Evolutionary conservation across 2,888 invertebrate species (phyloP).

Genomic region (Ramazzottius varieornatus): DNA sequence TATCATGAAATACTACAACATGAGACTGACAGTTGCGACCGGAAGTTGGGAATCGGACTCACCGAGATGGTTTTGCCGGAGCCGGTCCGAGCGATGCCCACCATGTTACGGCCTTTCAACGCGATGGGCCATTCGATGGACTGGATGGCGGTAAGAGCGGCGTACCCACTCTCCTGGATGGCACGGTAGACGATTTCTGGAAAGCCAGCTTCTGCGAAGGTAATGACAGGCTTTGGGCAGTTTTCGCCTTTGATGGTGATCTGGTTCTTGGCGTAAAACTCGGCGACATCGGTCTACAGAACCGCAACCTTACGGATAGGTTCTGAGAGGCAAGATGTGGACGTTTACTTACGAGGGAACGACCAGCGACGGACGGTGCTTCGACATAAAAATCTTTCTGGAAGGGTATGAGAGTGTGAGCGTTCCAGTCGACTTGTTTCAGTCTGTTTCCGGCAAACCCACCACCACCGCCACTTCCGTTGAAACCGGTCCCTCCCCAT

Average conservation of each 20-base stretch:
- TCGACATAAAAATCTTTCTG: conserved; percentile 73
- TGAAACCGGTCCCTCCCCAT: not conserved
- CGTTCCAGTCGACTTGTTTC: conserved; percentile 61
- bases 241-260: conserved; percentile 60
- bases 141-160: conserved; percentile 73
- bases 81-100: conserved; percentile 81
- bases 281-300: not conserved
- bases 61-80: conserved; percentile 63
- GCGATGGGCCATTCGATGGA: conserved; percentile 88
- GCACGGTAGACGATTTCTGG: conserved; percentile 59
- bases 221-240: conserved; percentile 49
- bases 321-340: not conserved
- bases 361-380: conserved; percentile 38
- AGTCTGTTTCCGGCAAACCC: conserved; percentile 36
- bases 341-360: conserved; percentile 24
- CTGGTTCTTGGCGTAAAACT: conserved; percentile 33
- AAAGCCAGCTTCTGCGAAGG: conserved; percentile 66
- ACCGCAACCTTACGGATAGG: not conserved
- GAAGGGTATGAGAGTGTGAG: conserved; percentile 47
- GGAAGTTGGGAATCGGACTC: conserved; percentile 14
- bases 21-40: not conserved
- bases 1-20: not conserved
- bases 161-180: conserved; percentile 48
- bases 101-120: conserved; percentile 65
- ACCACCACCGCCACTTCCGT: too few relatives aligned